Base-by-base conservation (phyloP, 2,888 invertebrate genomes). In the Neoascia interrupta region DNA sequence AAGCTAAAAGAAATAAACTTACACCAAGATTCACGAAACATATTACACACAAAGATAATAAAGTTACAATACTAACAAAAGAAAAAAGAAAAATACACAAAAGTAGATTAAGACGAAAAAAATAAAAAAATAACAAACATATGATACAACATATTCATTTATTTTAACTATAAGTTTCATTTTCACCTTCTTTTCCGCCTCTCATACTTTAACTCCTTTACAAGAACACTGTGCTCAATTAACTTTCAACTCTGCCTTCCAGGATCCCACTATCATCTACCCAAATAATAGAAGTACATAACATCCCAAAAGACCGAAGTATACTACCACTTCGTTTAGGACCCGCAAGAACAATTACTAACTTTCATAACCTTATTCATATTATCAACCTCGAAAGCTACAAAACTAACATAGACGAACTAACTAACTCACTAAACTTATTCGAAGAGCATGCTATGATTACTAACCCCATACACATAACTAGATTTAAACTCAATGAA, bases 11-110 rank as follows among this genome's bases (percentile, higher is more conserved):
- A 16, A 76, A 81, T 36, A 75, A 66, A 8, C 8, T 73, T 37
- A 56, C 72, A 5, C 47, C 72, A 4, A 39, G 72, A 18, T 72
- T 63, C 16, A 54, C 45, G 1, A 79, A 74, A 60, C 81, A 81
- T 16, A 60, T 18, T 19, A 53, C 75, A 8, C 11, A 58, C 36
- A 41, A 13, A 28, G 39, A 80, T n/a, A 61, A 51, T 1, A 64
- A 58, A 64, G n/a, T 39, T 2, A 39, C 37, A 0, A 39, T 39
- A 39, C 13, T 39, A 1, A 39, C 37, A 39, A 39, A 39, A 39
- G 37, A 13, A 39, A 39, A n/a, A 16, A 39, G 15, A 8, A 39
- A 39, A 16, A 39, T 39, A 15, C 16, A 39, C 1, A 39, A 39
- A 16, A 39, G 37, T 16, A 39, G 16, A 39, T 16, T 39, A 39